Conservation (phyloP, 2,888 invertebrate species). For the Caenorhabditis doughertyi region DNA sequence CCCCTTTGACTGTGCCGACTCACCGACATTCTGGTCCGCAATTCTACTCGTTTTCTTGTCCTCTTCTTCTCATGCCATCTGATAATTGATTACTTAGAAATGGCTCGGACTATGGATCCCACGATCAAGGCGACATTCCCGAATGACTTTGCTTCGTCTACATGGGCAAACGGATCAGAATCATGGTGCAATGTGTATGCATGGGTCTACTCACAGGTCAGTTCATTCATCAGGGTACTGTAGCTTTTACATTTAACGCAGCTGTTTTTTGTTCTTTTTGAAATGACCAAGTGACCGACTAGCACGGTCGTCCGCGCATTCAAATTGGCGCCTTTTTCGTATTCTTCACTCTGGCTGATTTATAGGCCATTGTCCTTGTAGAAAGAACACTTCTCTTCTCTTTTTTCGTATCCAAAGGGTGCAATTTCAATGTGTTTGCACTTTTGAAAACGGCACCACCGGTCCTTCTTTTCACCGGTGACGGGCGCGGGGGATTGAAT, state of each 20-base stretch:
- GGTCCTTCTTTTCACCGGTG: background rate
- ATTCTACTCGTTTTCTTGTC: background rate
- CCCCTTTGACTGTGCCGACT: constrained; percentile 50
- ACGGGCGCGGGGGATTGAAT: background rate
- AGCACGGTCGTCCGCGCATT: constrained; percentile 22
- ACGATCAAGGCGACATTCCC: constrained; percentile 55
- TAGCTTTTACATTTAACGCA: constrained; percentile 11
- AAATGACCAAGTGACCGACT: constrained; percentile 54
- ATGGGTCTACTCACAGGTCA: constrained; percentile 65
- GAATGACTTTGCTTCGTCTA: constrained; percentile 21
- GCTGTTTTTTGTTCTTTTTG: constrained; percentile 25
- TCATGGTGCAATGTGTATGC: constrained; percentile 61
- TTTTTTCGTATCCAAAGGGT: constrained; percentile 20
- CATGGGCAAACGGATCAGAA: constrained; percentile 50
- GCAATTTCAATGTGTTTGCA: constrained; percentile 60
- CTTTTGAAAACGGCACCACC: constrained; percentile 42
- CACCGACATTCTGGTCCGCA: constrained; percentile 10
- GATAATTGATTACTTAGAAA: constrained; percentile 18
- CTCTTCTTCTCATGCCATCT: background rate
- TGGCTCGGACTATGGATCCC: constrained; percentile 66
- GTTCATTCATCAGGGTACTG: constrained; percentile 12
- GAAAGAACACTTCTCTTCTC: constrained; percentile 34
- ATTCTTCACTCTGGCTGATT: constrained; percentile 42
- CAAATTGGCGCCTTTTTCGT: constrained; percentile 39
- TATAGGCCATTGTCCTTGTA: constrained; percentile 53